These are phyloP conservation scores for Pterophyllum scalare DNA, from an alignment of 2,113 vertebrate species.

Conservation along the genomic window DNA sequence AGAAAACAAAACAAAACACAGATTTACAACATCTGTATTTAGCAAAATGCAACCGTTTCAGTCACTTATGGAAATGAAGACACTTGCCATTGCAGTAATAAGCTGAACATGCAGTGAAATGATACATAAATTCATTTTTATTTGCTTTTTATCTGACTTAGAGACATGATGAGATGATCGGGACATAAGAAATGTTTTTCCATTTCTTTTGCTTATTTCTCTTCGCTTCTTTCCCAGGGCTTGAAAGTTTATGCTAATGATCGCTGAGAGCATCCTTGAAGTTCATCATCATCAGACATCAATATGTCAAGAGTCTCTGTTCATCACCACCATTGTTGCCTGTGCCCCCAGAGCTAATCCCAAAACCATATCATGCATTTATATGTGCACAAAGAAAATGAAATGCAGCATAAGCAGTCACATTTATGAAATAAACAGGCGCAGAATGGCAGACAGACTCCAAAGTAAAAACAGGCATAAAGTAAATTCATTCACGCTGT, in stretches of 20 bases:
- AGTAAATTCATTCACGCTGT: background rate
- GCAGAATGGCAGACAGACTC: background rate
- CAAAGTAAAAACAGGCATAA: background rate
- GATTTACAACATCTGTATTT: conserved; percentile 4
- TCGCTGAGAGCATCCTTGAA: background rate
- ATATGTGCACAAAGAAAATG: background rate
- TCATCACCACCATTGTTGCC: background rate
- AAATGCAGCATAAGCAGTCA: background rate
- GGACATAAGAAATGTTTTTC: background rate
- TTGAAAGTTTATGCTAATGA: conserved; percentile 29
- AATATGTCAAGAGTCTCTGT: conserved; percentile 20
- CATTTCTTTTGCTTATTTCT: background rate
- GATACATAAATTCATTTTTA: too few species aligned
- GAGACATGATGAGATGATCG: background rate
- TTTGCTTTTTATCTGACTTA: too few species aligned
- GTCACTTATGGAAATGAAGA: background rate
- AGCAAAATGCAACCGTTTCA: background rate
- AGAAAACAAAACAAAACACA: background rate
- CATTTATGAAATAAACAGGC: background rate
- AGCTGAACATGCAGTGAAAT: background rate
- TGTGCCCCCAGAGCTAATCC: background rate
- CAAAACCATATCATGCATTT: background rate
- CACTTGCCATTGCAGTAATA: background rate
- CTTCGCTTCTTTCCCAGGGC: background rate
- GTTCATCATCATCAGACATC: conserved; percentile 36